phyloP scores from a whole-genome alignment of 2,888 invertebrate species.

The Peribatodes rhomboidaria region DNA sequence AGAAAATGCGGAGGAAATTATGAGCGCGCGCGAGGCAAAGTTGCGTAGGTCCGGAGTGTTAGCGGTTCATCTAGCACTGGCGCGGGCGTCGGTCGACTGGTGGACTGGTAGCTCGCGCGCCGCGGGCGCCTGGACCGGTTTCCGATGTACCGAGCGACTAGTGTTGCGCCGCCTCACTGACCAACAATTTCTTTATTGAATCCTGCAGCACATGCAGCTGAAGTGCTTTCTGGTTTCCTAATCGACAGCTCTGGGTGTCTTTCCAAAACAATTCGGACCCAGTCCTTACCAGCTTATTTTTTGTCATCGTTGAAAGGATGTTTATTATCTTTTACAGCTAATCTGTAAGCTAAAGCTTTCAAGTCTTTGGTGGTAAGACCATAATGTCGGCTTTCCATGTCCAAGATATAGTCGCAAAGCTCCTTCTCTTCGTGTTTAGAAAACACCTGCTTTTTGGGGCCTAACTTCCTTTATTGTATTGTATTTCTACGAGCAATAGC shows the following conservation, averaged over 20 bases:
- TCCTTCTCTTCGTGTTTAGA: not conserved
- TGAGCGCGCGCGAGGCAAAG: too few species aligned
- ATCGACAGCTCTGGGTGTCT: constrained; percentile 3
- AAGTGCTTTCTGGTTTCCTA: not conserved
- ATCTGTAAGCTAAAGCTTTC: constrained; percentile 1
- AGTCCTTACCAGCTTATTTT: constrained; percentile 3
- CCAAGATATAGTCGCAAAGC: not conserved
- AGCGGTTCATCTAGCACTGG: too few species aligned
- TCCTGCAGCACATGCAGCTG: constrained; percentile 1
- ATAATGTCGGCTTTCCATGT: not conserved
- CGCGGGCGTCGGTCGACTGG: too few species aligned
- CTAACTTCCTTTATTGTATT: not conserved
- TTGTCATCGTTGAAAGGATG: not conserved
- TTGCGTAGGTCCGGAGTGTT: too few species aligned
- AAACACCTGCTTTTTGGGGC: not conserved
- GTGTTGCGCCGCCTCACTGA: too few species aligned
- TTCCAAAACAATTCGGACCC: not conserved
- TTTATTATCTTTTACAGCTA: constrained; percentile 1
- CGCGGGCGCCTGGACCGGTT: too few species aligned
- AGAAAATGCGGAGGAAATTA: too few species aligned
- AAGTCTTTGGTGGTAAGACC: constrained; percentile 3
- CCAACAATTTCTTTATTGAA: constrained; percentile 2
- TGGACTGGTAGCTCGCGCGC: too few species aligned
- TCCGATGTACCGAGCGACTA: too few species aligned
- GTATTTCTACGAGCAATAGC: not conserved